Evolutionary conservation across 2,888 invertebrate genomes (phyloP).

Genomic region (Xestia ashworthii): DNA sequence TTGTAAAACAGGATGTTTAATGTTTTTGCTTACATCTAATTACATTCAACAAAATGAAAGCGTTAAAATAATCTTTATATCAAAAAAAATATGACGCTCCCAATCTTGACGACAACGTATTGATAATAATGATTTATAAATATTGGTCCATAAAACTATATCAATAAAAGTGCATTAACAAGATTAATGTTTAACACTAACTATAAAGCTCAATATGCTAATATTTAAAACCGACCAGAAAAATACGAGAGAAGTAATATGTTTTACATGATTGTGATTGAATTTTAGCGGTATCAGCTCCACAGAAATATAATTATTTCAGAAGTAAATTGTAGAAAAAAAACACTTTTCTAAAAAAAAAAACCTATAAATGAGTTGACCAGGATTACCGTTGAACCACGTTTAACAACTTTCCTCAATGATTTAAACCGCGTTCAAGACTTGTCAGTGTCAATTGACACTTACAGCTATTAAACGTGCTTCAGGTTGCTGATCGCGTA

Average conservation of each 20-base stretch:
- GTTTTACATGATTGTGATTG: not conserved
- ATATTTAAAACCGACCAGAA: slow-evolving; percentile 57
- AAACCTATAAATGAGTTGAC: not conserved
- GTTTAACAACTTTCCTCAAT: not conserved
- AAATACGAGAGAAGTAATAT: not conserved
- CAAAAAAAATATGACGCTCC: not conserved
- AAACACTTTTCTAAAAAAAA: not conserved
- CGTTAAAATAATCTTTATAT: not conserved
- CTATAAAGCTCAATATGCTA: slow-evolving; percentile 74
- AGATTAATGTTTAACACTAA: slow-evolving; percentile 73
- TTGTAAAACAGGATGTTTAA: not conserved
- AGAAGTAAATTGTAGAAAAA: not conserved
- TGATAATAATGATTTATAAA: slow-evolving; percentile 67
- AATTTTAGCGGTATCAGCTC: not conserved
- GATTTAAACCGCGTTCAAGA: not conserved
- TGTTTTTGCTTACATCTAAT: not conserved
- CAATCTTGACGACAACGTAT: slow-evolving; percentile 66
- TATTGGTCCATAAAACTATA: slow-evolving; percentile 82
- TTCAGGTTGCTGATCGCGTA: not conserved
- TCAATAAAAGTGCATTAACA: slow-evolving; percentile 77
- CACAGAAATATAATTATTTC: not conserved
- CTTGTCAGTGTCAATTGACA: not conserved
- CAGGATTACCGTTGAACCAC: not conserved
- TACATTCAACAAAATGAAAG: not conserved
- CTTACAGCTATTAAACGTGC: not conserved